Evolutionary conservation across 2,888 invertebrate genomes (phyloP), one percentile per base, ranked within the genome.

Genomic region (Sepioteuthis lessoniana): DNA sequence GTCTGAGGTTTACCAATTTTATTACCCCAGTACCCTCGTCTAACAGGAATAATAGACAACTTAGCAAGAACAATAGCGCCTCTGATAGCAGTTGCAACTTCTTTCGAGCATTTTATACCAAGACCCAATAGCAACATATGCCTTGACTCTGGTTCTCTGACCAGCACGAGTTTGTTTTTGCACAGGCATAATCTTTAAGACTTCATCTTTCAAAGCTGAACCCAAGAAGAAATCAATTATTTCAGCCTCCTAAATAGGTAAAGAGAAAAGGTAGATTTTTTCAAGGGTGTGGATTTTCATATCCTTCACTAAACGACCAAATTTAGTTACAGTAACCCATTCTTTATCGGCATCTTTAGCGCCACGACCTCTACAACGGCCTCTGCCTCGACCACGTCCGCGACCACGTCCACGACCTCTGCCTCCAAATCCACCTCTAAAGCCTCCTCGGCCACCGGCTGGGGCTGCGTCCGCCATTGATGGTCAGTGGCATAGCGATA

Each of bases 151-250:
- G 28, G 99, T 99, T 97, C 99, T 98, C 97, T 99, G 99, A 98
- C 99, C 99, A 96, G 99, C 99, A 97, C 99, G 98, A 0, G 99
- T 99, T 97, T 99, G 99, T 97, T 99, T 99, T 98, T 99, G 99
- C 37, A 99, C 99, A 94, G 99, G 99, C 99, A 99, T 99, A 97
- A 99, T 99, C 97, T 99, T 99, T 96, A 99, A 98, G 0, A 99
- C 99, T 97, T 99, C 99, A 98, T 99, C 99, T 97, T 99, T 99
- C 94, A 99, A 98, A 37, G 98, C 98, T 0, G 98, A 98, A 46
- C 99, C 99, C 96, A 99, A 98, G 98, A 99, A 99, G 97, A 98
- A 98, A 97, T 99, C 99, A 95, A 99, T 99, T 97, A 99, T 99
- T 97, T 99, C 99, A 96, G 98, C 99, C 98, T 99, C 99, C 98